Percentiles rank a stretch among this genome's conserved stretches.
Evolutionary conservation across 2,888 invertebrate genomes (phyloP).

Genomic region (Candidula unifasciata): DNA sequence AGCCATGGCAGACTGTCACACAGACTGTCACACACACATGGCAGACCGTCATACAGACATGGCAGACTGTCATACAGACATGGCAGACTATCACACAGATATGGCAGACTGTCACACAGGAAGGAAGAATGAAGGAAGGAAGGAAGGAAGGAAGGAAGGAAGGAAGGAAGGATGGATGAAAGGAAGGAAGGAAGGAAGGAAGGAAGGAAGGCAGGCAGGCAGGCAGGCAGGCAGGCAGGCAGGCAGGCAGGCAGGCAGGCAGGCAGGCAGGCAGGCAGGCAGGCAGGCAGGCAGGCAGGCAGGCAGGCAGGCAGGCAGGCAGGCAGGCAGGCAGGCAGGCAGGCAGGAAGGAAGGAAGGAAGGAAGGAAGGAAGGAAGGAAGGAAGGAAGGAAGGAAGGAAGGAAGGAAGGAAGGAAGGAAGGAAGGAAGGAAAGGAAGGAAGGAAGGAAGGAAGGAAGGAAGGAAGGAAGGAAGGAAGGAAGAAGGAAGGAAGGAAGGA

Average conservation of each 20-base stretch:
- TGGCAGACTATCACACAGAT: too few species aligned
- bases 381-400: slow-evolving; percentile 41
- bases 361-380: slow-evolving; percentile 45
- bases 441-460: slow-evolving; percentile 32
- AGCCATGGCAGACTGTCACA: too few species aligned
- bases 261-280: slow-evolving; percentile 38
- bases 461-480: slow-evolving; percentile 25
- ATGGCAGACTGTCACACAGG: too few species aligned
- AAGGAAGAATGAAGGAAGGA: not conserved
- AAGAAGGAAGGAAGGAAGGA: not conserved
- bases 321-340: slow-evolving; percentile 42
- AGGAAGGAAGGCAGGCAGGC: slow-evolving; percentile 48
- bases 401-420: slow-evolving; percentile 34
- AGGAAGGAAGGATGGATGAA: slow-evolving; percentile 47
- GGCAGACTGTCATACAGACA: too few species aligned
- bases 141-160: slow-evolving; percentile 47
- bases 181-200: slow-evolving; percentile 49
- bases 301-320: slow-evolving; percentile 48
- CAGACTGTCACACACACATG: too few species aligned
- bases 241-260: slow-evolving; percentile 42
- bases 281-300: slow-evolving; percentile 46
- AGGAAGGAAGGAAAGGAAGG: slow-evolving; percentile 41
- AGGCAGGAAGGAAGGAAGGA: slow-evolving; percentile 45
- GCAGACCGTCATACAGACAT: too few species aligned
- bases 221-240: slow-evolving; percentile 48